phyloP scores from a whole-genome alignment of 2,888 invertebrate genomes.

The Acanthosepion pharaonis region DNA sequence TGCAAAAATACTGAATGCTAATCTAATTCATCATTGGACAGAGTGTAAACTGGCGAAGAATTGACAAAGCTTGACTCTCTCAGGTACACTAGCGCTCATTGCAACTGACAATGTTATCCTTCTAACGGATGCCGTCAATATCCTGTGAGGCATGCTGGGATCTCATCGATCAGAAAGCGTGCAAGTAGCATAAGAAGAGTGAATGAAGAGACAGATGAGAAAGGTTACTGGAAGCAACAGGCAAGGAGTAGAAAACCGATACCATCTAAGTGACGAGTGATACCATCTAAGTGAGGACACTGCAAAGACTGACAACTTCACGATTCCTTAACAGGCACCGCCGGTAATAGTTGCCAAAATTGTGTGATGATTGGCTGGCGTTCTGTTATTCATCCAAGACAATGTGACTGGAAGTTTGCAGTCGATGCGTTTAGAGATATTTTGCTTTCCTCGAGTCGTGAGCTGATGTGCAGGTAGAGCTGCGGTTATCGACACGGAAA shows the following conservation, averaged over 20 bases:
- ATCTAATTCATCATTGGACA: not conserved
- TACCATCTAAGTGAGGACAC: not conserved
- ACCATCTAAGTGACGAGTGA: not conserved
- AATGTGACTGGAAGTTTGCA: not conserved
- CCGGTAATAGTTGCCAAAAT: not conserved
- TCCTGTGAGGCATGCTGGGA: constrained; percentile 4
- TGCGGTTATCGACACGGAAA: too few species aligned
- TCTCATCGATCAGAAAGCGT: not conserved
- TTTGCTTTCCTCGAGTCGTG: not conserved
- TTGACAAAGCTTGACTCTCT: not conserved
- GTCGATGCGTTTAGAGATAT: not conserved
- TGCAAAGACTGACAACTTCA: not conserved
- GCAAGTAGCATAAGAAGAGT: not conserved
- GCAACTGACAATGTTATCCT: constrained; percentile 33
- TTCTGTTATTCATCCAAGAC: not conserved
- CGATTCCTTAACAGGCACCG: not conserved
- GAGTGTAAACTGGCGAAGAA: not conserved
- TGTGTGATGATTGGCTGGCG: not conserved
- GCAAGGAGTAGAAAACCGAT: not conserved
- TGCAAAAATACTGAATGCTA: not conserved
- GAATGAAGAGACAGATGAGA: not conserved
- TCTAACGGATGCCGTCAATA: not conserved
- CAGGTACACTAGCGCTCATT: not conserved
- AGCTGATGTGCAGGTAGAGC: too few species aligned
- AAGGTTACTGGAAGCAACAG: not conserved